These are phyloP conservation scores for Hypsibius dujardini DNA, from an alignment of 1,140 invertebrate genomes.

Conservation along the genomic window DNA sequence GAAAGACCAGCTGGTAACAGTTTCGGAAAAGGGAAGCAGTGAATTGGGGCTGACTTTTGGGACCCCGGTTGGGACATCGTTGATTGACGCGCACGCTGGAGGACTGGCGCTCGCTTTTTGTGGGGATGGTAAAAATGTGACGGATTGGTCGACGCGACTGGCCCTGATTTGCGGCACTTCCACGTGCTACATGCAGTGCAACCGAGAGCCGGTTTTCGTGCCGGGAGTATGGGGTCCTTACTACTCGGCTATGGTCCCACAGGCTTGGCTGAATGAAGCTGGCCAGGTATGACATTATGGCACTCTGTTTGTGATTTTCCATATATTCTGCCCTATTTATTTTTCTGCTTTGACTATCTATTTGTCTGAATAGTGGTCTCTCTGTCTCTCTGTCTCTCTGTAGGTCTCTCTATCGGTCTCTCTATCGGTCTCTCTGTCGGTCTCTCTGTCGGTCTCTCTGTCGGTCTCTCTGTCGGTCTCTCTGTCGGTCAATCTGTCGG, in stretches of 20 bases:
- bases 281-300: constrained; percentile 44
- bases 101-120: constrained; percentile 45
- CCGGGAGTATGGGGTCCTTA: constrained; percentile 87
- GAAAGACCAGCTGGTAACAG: constrained; percentile 50
- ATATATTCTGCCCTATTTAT: too few relatives aligned
- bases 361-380: background rate
- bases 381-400: background rate
- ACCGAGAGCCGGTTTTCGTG: constrained; percentile 45
- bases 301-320: too few relatives aligned
- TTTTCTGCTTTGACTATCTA: background rate
- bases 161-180: constrained; percentile 80
- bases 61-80: constrained; percentile 61
- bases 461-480: too few relatives aligned
- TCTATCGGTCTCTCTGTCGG: background rate
- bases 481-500: too few relatives aligned
- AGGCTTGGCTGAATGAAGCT: constrained; percentile 69
- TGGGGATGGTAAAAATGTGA: constrained; percentile 7
- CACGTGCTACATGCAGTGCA: constrained; percentile 66
- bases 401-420: background rate
- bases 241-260: constrained; percentile 66
- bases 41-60: constrained; percentile 48
- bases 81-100: constrained; percentile 89
- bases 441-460: background rate
- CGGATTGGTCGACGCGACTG: constrained; percentile 42
- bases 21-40: constrained; percentile 39